Base-by-base conservation (phyloP, 2,113 vertebrate species). In the Addax nasomaculatus region DNA sequence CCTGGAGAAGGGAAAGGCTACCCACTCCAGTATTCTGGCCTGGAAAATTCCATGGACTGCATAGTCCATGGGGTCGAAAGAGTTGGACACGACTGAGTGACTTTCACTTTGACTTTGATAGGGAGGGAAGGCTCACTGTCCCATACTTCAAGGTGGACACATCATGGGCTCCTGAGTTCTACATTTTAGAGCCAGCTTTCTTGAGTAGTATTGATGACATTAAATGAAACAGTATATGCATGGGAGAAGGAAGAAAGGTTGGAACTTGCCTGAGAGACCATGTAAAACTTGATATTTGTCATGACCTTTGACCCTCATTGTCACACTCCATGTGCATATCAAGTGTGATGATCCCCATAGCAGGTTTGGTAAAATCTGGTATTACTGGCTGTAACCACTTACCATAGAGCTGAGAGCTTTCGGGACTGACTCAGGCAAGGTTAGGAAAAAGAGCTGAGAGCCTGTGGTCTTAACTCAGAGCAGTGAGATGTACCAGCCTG, bases 241-340 rank as follows among this genome's bases (percentile, higher is more conserved):
- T 16, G 78, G 67, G 79, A 79, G 25, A 29, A 45, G 47, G n/a
- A 39, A 49, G 58, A 13, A n/a, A 5, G 64, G 5, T n/a, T 13
- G 64, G 55, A 25, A 3, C 70, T 36, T 49, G 14, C 70, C 21
- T 0, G 19, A 16, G 76, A 23, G 78, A 27, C 30, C 5, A 12
- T 12, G 21, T 4, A 16, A 0, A n/a, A 10, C 76, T 58, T 55
- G 53, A 11, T 2, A 0, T 17, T 14, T 64, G 83, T 29, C 7
- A 0, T 91, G 39, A 16, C 39, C 1, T 43, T 13, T 29, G 27
- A n/a, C 19, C 64, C 33, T 47, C 29, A 7, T 9, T 1, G 0
- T n/a, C 8, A 8, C 3, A 7, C 47, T 30, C 19, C 45, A 1
- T 5, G 23, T 19, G 1, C 12, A 0, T 10, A 17, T 47, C 10